Evolutionary conservation across 37 sponge, comb jelly and placozoan genomes (phyloP), one percentile per base, ranked within the genome.

Genomic region (Halichondria panicea): DNA sequence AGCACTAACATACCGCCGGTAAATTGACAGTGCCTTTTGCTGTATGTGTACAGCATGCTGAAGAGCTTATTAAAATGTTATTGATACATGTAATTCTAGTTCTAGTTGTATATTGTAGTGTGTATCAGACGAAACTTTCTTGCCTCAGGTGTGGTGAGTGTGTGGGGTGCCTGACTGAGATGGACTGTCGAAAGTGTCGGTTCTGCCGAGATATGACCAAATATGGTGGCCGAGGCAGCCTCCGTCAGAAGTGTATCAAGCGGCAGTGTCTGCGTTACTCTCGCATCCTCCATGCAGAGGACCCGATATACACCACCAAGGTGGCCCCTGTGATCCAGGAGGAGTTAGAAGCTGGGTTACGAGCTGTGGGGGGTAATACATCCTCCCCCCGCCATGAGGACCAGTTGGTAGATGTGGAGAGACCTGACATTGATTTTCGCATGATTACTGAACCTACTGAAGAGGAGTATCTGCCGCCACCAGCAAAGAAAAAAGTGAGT

Each of bases 201-300:
- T 93, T 89, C 75, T 93, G 94, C 46, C 68, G 73, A 43, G 94
- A 94, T 78, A 90, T 94, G 92, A 74, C 77, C 43, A 94, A 94
- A 66, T 94, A 81, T 68, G 94, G 94, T 2, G 94, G 94, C 0
- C 77, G 75, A 2, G 88, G 88, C 15, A 30, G 75, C 25, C 59
- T 77, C 39, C 63, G 92, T 28, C 94, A 94, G 67, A 94, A 94
- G 66, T 94, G 94, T 42, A 81, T 94, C 71, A 71, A 69, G 48
- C 60, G 94, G 33, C 94, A 90, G 66, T 94, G 94, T 43, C 67
- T 55, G 19, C 70, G 66, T 25, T 56, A 72, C 57, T 94, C 94
- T 18, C 58, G 87, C 33, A 70, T 76, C 24, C 73, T 85, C 6
- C 71, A 77, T 25, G 48, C 72, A 11, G 86, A 85, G 63, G 85